Base-by-base conservation (phyloP, 1,140 invertebrate genomes). In the Drosophila albomicans region DNA sequence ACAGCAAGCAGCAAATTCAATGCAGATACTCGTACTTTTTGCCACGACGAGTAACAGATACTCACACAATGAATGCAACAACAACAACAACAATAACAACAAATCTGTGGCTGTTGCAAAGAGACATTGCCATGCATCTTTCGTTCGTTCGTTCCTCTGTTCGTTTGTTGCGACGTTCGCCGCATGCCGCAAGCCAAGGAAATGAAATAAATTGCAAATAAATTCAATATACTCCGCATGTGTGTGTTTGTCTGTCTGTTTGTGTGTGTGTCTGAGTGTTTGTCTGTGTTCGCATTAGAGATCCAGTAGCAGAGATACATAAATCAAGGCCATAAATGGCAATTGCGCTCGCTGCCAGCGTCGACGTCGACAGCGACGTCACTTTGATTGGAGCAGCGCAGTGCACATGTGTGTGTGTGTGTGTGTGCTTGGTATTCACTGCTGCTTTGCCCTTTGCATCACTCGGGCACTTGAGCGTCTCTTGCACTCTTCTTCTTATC, bases 281-380 rank as follows among this genome's bases (percentile, higher is more conserved):
- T 48, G 74, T 81, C 65, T 86, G 72, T 70, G 66, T 71, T 73
- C 80, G 84, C 84, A 88, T 88, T 88, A 88, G 85, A 88, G 84
- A 88, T 88, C 84, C 84, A 88, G 84, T 89, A 88, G 84, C 84
- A 85, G 70, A 70, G 84, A 88, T 88, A 88, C 84, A 88, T 88
- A 88, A 88, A 88, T 88, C 84, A 88, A 88, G 84, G 84, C 84
- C 84, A 89, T 88, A 88, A 88, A 88, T 88, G 84, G 84, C 85
- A 88, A 88, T 82, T 81, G 85, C 85, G 84, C 81, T 76, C 56
- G 68, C 63, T 56, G 68, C 56, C 68, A 41, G 52, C 54, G 45
- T 13, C 79, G 73, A 75, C 74, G 61, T 38, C 65, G 63, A 30
- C 75, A 57, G 65, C 74, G 80, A 43, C 72, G 84, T 79, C 73